Percentiles rank a stretch among this genome's conserved stretches.
phyloP scores from a whole-genome alignment of 2,113 vertebrate genomes.

The Grammatotria lemairii region DNA sequence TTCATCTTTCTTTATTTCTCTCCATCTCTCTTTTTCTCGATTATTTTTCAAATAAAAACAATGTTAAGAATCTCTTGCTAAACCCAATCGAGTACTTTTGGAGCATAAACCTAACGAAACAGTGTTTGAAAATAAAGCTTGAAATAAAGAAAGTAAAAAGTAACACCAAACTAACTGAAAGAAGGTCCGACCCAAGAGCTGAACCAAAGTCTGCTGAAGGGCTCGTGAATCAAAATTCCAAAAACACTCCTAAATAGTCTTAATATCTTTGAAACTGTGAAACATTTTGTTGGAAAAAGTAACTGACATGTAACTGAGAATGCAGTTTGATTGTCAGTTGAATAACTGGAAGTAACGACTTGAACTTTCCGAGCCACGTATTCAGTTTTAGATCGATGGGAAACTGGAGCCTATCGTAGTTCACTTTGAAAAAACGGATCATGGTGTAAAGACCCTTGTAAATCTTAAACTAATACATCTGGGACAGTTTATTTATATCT shows the following conservation, averaged over 20 bases:
- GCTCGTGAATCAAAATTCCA: not conserved
- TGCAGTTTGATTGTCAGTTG: rapidly evolving
- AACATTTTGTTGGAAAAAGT: not conserved
- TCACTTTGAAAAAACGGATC: not conserved
- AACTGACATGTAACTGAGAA: not conserved
- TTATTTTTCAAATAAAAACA: not conserved
- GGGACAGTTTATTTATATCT: not conserved
- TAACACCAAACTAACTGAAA: not conserved
- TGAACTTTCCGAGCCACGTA: not conserved
- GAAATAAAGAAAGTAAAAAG: not conserved
- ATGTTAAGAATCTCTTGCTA: not conserved
- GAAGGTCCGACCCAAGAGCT: rapidly evolving
- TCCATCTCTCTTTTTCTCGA: not conserved
- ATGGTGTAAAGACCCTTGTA: not conserved
- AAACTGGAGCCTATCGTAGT: not conserved
- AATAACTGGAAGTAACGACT: not conserved
- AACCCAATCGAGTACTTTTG: not conserved
- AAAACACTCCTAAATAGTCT: not conserved
- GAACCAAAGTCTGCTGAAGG: not conserved
- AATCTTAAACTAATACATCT: not conserved
- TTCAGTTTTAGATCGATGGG: not conserved
- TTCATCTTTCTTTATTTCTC: not conserved
- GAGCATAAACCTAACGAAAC: not conserved
- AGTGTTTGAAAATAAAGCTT: not conserved
- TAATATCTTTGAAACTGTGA: not conserved